These are phyloP conservation scores for Ardeotis arabs DNA, from an alignment of 2,113 vertebrate species.

Conservation along the genomic window DNA sequence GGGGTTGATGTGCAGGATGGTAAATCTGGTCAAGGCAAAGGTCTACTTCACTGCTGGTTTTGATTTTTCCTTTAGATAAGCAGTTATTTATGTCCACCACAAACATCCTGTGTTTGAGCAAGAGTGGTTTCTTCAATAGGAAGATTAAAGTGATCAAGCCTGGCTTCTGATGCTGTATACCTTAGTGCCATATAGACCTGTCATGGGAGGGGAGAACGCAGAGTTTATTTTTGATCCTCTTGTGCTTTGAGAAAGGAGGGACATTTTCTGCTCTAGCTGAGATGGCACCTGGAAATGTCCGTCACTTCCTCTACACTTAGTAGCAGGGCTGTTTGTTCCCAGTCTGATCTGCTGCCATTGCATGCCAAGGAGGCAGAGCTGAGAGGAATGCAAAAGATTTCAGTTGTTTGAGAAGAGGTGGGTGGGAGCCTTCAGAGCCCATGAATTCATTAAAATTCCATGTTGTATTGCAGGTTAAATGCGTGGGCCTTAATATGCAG, in stretches of 20 bases:
- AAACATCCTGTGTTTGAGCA: neutral
- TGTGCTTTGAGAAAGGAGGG: neutral
- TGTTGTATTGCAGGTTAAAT: slow-evolving; percentile 30
- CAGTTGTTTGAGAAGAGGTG: slow-evolving; percentile 14
- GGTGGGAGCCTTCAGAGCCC: slow-evolving; percentile 19
- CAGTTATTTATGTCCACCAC: neutral
- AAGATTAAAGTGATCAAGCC: neutral
- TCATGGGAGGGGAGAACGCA: neutral
- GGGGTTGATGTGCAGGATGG: neutral
- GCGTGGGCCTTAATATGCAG: slow-evolving; percentile 58
- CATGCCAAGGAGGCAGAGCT: neutral
- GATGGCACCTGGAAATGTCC: neutral
- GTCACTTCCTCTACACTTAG: neutral
- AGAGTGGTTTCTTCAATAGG: neutral
- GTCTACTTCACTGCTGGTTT: neutral
- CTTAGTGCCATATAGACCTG: neutral
- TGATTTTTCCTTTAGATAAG: neutral
- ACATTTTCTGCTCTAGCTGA: neutral
- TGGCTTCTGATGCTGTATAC: neutral
- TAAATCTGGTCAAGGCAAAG: neutral
- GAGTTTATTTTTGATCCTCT: neutral
- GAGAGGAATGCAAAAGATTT: slow-evolving; percentile 27
- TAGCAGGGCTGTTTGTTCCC: neutral
- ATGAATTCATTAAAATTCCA: slow-evolving; percentile 63
- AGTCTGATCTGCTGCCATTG: neutral